Percentiles rank a stretch among this genome's conserved stretches.
Evolutionary conservation across 2,888 invertebrate species (phyloP).

Genomic region (Leptopilina drosophilae): DNA sequence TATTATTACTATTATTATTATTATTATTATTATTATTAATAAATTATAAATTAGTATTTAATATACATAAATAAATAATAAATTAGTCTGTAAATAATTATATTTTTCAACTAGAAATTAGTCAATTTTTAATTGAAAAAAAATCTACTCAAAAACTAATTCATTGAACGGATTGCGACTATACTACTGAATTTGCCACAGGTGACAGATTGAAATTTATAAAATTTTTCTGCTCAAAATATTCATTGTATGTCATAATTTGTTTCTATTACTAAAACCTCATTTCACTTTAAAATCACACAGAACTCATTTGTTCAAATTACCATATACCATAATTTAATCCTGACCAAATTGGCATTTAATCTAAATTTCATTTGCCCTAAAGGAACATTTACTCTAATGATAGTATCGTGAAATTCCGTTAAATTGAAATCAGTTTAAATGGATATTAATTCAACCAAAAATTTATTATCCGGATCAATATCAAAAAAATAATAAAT

Average conservation of each 20-base stretch:
- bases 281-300: slow-evolving; percentile 2
- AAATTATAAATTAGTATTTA: too few relatives aligned
- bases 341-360: not conserved
- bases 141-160: too few relatives aligned
- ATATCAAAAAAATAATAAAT: not conserved
- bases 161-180: too few relatives aligned
- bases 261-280: not conserved
- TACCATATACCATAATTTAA: slow-evolving; percentile 5
- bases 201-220: not conserved
- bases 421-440: not conserved
- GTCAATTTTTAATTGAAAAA: too few relatives aligned
- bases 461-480: not conserved
- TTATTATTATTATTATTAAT: too few relatives aligned
- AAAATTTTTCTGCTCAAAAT: not conserved
- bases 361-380: slow-evolving; percentile 11
- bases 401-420: not conserved
- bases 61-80: too few relatives aligned
- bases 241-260: not conserved
- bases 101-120: too few relatives aligned
- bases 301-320: not conserved
- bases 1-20: too few relatives aligned
- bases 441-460: not conserved
- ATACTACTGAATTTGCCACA: too few relatives aligned
- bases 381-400: slow-evolving; percentile 6
- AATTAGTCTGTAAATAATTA: too few relatives aligned